Percentiles rank a stretch among this genome's conserved stretches.
Evolutionary conservation across 2,888 invertebrate species (phyloP).

Genomic region (Drosophila mettleri): DNA sequence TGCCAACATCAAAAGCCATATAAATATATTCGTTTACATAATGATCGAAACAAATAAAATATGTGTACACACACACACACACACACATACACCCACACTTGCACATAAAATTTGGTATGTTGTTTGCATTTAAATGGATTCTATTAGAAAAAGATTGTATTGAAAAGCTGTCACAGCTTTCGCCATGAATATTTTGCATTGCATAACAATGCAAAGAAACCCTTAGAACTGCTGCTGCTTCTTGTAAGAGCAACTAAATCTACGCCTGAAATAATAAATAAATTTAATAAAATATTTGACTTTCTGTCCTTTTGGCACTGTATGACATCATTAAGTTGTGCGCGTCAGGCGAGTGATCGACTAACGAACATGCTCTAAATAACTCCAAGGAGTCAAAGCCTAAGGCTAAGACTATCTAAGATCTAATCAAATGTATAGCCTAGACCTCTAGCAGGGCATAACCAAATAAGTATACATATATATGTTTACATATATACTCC

Average conservation of each 20-base stretch:
- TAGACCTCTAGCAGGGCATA: too few species aligned
- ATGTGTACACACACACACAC: not conserved
- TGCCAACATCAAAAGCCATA: slow-evolving; percentile 53
- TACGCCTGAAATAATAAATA: slow-evolving; percentile 6
- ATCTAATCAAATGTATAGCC: too few species aligned
- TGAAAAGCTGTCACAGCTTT: not conserved
- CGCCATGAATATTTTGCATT: not conserved
- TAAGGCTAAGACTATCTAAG: too few species aligned
- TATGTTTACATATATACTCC: not conserved
- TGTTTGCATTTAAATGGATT: slow-evolving; percentile 49
- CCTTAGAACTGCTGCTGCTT: not conserved
- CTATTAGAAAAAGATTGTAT: slow-evolving; percentile 16
- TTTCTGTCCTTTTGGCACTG: slow-evolving; percentile 1
- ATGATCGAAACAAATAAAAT: slow-evolving; percentile 15
- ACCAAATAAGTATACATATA: not conserved
- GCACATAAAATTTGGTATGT: slow-evolving; percentile 17
- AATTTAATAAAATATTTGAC: slow-evolving; percentile 4
- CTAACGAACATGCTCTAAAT: not conserved
- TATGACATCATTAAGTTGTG: slow-evolving; percentile 19
- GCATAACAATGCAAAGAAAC: not conserved
- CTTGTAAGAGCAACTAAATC: slow-evolving; percentile 1
- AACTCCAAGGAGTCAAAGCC: not conserved
- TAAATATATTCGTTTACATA: slow-evolving; percentile 37
- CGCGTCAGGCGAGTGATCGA: not conserved
- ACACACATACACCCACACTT: not conserved